Conservation (phyloP, 1,140 invertebrate genomes). For the Caenorhabditis briggsae region DNA sequence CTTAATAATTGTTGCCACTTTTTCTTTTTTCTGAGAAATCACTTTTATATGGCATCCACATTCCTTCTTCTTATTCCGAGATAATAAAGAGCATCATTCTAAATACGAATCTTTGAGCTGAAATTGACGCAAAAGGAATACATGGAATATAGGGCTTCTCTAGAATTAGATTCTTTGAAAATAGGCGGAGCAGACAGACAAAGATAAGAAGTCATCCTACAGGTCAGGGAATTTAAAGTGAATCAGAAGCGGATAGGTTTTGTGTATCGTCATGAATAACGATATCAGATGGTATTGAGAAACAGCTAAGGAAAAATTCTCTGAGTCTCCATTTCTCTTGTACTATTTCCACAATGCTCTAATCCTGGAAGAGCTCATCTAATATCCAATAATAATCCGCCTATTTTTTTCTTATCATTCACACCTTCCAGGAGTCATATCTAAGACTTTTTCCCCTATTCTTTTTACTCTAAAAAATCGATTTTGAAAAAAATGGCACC, state of each 20-base stretch:
- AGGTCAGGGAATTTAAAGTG: background rate
- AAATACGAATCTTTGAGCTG: background rate
- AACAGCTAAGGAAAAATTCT: background rate
- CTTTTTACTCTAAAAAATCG: background rate
- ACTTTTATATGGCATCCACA: background rate
- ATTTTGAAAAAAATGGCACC: background rate
- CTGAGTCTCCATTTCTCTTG: background rate
- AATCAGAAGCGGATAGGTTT: constrained; percentile 30
- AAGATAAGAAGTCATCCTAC: background rate
- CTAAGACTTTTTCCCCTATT: background rate
- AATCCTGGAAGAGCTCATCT: constrained; percentile 34
- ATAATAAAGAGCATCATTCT: background rate
- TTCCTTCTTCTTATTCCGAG: background rate
- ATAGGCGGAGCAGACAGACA: background rate
- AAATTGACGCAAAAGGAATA: constrained; percentile 21
- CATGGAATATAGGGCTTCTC: background rate
- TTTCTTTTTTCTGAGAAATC: background rate
- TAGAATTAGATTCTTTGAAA: background rate
- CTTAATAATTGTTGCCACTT: background rate
- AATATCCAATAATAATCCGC: constrained; percentile 48
- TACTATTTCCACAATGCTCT: constrained; percentile 1
- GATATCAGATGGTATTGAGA: background rate
- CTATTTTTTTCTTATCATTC: background rate
- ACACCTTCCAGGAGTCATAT: background rate
- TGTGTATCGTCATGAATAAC: constrained; percentile 2